A percentile compares a stretch with the other conserved stretches of the same genome.
phyloP scores from a whole-genome alignment of 1,140 invertebrate genomes.

The Drosophila yakuba region DNA sequence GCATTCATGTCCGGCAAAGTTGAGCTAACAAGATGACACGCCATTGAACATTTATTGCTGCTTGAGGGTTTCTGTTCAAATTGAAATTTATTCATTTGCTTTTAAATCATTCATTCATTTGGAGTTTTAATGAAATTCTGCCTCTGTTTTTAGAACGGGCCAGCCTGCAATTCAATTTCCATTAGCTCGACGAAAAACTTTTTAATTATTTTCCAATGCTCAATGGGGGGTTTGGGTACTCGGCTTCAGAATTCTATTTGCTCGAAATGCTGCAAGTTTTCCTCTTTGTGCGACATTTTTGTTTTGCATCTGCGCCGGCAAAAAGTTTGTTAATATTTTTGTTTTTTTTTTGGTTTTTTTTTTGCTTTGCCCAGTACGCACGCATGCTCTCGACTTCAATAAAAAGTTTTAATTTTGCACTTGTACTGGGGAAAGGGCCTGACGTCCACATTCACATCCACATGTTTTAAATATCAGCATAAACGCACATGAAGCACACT shows the following conservation, averaged over 20 bases:
- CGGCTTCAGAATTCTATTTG: slow-evolving; percentile 43
- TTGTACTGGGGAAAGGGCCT: slow-evolving; percentile 32
- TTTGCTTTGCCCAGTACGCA: slow-evolving; percentile 40
- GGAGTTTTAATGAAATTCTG: slow-evolving; percentile 51
- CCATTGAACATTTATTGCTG: slow-evolving; percentile 23
- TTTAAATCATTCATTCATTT: slow-evolving; percentile 59
- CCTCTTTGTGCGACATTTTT: slow-evolving; percentile 36
- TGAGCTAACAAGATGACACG: neutral
- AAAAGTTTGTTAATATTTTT: slow-evolving; percentile 53
- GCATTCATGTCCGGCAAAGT: too few relatives aligned
- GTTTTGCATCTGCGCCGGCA: slow-evolving; percentile 47
- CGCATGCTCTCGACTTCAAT: slow-evolving; percentile 67
- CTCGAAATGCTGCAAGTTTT: slow-evolving; percentile 38
- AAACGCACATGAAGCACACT: slow-evolving; percentile 76
- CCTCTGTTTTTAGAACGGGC: slow-evolving; percentile 30
- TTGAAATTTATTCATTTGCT: slow-evolving; percentile 15
- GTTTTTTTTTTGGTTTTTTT: slow-evolving; percentile 7
- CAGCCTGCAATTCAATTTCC: slow-evolving; percentile 60
- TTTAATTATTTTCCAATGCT: slow-evolving; percentile 81
- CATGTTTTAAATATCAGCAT: slow-evolving; percentile 78
- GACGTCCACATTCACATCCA: slow-evolving; percentile 9
- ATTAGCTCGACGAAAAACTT: slow-evolving; percentile 70
- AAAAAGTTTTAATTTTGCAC: slow-evolving; percentile 66
- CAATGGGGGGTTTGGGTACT: slow-evolving; percentile 25
- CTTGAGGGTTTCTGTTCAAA: neutral